These are phyloP conservation scores for Minunthozetes semirufus DNA, from an alignment of 2,888 invertebrate genomes.

Conservation along the genomic window DNA sequence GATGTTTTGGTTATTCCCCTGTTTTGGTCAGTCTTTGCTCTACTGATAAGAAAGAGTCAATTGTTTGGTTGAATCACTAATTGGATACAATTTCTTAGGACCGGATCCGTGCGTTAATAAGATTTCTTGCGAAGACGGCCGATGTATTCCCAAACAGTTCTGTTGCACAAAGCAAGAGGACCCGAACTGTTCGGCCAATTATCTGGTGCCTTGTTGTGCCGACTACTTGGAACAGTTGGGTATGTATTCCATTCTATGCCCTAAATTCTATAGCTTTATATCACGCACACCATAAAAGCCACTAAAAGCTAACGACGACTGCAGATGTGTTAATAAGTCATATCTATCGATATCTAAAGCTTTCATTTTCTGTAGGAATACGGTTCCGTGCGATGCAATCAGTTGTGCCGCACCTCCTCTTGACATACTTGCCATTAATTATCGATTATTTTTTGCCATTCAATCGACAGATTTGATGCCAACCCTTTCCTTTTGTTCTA, in stretches of 20 bases:
- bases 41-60: too few relatives aligned
- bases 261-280: background rate
- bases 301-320: background rate
- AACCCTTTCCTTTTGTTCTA: background rate
- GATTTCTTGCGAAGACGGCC: constrained; percentile 49
- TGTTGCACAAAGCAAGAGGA: constrained; percentile 52
- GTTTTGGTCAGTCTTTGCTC: too few relatives aligned
- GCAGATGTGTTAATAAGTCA: too few relatives aligned
- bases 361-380: too few relatives aligned
- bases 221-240: constrained; percentile 41
- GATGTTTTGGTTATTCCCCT: too few relatives aligned
- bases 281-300: background rate
- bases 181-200: constrained; percentile 51
- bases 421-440: constrained; percentile 1
- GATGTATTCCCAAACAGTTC: constrained; percentile 54
- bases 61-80: background rate
- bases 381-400: background rate
- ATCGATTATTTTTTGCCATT: background rate
- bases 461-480: background rate
- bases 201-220: constrained; percentile 51
- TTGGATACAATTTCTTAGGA: constrained; percentile 45
- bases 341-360: too few relatives aligned
- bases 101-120: constrained; percentile 46
- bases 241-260: background rate
- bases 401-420: background rate